Base-by-base conservation (phyloP, 2,888 invertebrate genomes). In the Ophion ventricosus region DNA sequence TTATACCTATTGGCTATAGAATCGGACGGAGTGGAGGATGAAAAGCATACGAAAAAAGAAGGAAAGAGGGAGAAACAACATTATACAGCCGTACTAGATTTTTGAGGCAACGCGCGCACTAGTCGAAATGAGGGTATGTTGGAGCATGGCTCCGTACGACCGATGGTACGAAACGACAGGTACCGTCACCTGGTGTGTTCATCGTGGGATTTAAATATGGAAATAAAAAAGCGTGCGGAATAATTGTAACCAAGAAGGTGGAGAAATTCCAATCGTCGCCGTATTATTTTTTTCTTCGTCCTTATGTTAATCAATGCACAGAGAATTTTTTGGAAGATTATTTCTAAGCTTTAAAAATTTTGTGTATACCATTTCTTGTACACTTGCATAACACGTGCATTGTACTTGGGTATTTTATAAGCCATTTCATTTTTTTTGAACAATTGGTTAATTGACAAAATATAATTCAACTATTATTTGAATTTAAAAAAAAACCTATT, bases 101-200 rank as follows among this genome's bases (percentile, higher is more conserved):
- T 23, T 49, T 49, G 40, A 59, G 25, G 35, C 23, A 59, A 29
- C 29, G 26, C 26, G 23, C 63, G 23, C 17, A 23, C 57, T 23
- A 20, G 2, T 57, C 20, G n/a, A 74, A 61, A 74, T 77, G 40
- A 67, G 49, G 49, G 43, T 49, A 43, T 54, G 56, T 40, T 20
- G 49, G 35, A 76, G 70, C 26, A 57, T 40, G 43, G 14, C 20
- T 63, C 35, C 26, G 10, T 23, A 54, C 10, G 74, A 17, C 54
- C n/a, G 43, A 49, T 43, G 49, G 49, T 49, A 1, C 17, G 43
- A 43, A 20, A 5, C 64, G 66, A 76, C 81, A 81, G 81, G 74
- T 74, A 40, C 40, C 8, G 5, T 56, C 56, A 56, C 56, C 56
- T 56, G 56, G 56, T 56, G 5, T 4, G 56, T 56, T n/a, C 56